phyloP scores from a whole-genome alignment of 2,797 vertebrate genomes.

The Periparus ater region DNA sequence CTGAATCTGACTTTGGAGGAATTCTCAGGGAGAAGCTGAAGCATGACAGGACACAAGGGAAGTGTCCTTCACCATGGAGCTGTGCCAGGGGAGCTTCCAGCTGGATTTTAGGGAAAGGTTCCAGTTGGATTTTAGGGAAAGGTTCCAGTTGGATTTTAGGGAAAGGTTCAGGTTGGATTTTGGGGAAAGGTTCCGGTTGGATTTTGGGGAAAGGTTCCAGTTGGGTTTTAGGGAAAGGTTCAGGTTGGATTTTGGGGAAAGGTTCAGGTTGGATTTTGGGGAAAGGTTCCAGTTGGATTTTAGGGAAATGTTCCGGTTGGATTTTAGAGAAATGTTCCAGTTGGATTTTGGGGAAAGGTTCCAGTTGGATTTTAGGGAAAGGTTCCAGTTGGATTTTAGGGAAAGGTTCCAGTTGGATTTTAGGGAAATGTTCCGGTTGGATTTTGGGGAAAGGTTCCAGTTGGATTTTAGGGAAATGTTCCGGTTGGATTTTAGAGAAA shows the following conservation, averaged over 20 bases:
- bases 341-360: neutral
- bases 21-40: neutral
- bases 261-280: neutral
- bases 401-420: no score
- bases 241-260: neutral
- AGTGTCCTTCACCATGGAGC: neutral
- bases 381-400: neutral
- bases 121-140: neutral
- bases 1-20: fast-evolving
- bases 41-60: neutral
- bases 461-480: neutral
- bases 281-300: neutral
- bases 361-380: neutral
- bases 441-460: neutral
- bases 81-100: no score
- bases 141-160: neutral
- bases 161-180: no score
- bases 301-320: neutral
- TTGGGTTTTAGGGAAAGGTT: neutral
- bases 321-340: neutral
- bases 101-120: neutral
- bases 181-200: neutral
- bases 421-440: neutral
- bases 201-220: neutral
- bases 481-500: neutral